These are phyloP conservation scores for Dolichoris vasculosae DNA, from an alignment of 1,140 invertebrate species.

Conservation along the genomic window DNA sequence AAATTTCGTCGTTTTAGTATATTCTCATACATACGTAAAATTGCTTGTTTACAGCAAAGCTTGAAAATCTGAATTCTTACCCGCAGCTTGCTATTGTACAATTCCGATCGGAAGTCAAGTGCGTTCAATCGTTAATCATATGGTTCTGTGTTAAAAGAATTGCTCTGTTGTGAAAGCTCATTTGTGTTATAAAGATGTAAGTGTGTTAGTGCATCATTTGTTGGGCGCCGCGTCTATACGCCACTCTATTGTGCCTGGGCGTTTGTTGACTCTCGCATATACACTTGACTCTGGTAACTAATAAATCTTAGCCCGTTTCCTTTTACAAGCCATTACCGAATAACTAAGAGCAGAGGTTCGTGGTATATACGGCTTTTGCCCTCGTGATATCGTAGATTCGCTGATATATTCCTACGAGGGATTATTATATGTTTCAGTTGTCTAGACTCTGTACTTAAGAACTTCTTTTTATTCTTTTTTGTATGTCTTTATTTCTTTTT, in stretches of 20 bases:
- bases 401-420: neutral
- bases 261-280: conserved; percentile 65
- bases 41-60: neutral
- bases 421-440: conserved; percentile 22
- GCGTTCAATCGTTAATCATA: conserved; percentile 73
- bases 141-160: conserved; percentile 61
- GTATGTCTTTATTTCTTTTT: conserved; percentile 23
- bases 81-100: conserved; percentile 51
- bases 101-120: conserved; percentile 72
- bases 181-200: conserved; percentile 4
- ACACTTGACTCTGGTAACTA: conserved; percentile 65
- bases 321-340: conserved; percentile 72
- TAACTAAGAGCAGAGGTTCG: conserved; percentile 55
- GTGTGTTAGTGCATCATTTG: conserved; percentile 49
- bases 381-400: neutral
- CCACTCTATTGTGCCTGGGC: conserved; percentile 67
- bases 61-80: neutral
- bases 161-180: conserved; percentile 64
- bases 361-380: neutral
- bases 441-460: conserved; percentile 31
- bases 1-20: neutral
- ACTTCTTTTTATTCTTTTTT: conserved; percentile 8
- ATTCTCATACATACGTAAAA: neutral
- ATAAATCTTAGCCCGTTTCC: conserved; percentile 72
- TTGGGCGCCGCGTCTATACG: conserved; percentile 54